A percentile compares a stretch with the other conserved stretches of the same genome.
Conservation (phyloP, 2,888 invertebrate genomes). For the Pseudoips prasinana region DNA sequence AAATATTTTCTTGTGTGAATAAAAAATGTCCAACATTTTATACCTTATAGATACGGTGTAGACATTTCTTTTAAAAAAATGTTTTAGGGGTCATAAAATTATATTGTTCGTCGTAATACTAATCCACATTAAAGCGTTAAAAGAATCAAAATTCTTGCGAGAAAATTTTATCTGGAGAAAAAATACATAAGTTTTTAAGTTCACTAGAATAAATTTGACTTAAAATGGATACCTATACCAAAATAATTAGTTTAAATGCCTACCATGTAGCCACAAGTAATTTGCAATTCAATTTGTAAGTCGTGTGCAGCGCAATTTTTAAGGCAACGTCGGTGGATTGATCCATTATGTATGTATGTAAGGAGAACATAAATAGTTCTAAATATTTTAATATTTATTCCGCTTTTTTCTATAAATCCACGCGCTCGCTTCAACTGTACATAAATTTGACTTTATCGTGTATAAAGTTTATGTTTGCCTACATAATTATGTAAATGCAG, state of each 20-base stretch:
- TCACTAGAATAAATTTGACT: too few species aligned
- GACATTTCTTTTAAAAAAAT: slow-evolving; percentile 49
- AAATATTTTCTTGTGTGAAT: slow-evolving; percentile 41
- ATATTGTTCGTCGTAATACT: slow-evolving; percentile 65
- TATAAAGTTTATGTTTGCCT: slow-evolving; percentile 71
- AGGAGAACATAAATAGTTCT: slow-evolving; percentile 11
- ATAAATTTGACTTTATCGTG: slow-evolving; percentile 74
- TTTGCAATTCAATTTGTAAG: too few species aligned
- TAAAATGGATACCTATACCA: too few species aligned
- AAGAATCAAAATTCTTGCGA: slow-evolving; percentile 69
- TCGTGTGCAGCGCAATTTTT: too few species aligned
- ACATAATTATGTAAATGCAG: slow-evolving; percentile 71
- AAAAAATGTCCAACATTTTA: too few species aligned
- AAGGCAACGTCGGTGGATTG: too few species aligned
- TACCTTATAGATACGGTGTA: slow-evolving; percentile 36
- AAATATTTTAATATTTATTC: slow-evolving; percentile 38
- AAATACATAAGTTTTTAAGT: too few species aligned
- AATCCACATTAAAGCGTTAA: slow-evolving; percentile 62
- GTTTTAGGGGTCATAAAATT: slow-evolving; percentile 60
- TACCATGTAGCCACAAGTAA: too few species aligned
- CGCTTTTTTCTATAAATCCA: slow-evolving; percentile 42
- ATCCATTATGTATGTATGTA: slow-evolving; percentile 11
- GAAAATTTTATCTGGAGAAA: slow-evolving; percentile 65
- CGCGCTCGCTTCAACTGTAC: slow-evolving; percentile 54
- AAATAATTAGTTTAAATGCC: too few species aligned